These are phyloP conservation scores for Erebia palarica DNA, from an alignment of 2,888 invertebrate species.

Conservation along the genomic window DNA sequence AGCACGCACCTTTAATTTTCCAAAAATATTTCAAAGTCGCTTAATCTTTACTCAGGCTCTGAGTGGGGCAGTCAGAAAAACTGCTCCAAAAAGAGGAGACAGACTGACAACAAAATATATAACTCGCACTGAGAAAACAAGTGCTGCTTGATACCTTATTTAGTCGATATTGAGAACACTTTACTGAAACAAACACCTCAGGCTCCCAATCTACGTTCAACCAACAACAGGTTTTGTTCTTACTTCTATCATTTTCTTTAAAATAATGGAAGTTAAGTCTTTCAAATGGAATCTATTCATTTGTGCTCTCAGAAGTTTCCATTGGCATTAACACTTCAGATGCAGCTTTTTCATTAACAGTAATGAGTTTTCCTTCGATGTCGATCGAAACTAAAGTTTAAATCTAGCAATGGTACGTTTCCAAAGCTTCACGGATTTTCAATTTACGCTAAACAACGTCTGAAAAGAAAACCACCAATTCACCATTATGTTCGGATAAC, in stretches of 20 bases:
- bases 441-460: neutral
- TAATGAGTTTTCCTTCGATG: neutral
- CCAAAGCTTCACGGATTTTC: neutral
- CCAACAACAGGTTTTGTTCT: neutral
- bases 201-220: neutral
- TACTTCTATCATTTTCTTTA: neutral
- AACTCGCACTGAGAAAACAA: too few relatives aligned
- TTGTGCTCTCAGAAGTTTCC: neutral
- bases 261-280: neutral
- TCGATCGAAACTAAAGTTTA: slow-evolving; percentile 9
- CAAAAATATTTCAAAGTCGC: too few relatives aligned
- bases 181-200: neutral
- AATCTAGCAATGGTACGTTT: neutral
- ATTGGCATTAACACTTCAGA: slow-evolving; percentile 7
- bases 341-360: slow-evolving; percentile 11
- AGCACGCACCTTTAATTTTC: too few relatives aligned
- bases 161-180: too few relatives aligned
- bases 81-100: too few relatives aligned
- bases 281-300: slow-evolving; percentile 1
- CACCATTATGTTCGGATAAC: neutral
- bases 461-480: neutral
- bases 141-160: too few relatives aligned
- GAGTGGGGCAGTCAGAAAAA: too few relatives aligned
- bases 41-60: too few relatives aligned
- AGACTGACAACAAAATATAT: too few relatives aligned